Conservation (phyloP, 1,140 invertebrate genomes). For the Hestina assimilis region DNA sequence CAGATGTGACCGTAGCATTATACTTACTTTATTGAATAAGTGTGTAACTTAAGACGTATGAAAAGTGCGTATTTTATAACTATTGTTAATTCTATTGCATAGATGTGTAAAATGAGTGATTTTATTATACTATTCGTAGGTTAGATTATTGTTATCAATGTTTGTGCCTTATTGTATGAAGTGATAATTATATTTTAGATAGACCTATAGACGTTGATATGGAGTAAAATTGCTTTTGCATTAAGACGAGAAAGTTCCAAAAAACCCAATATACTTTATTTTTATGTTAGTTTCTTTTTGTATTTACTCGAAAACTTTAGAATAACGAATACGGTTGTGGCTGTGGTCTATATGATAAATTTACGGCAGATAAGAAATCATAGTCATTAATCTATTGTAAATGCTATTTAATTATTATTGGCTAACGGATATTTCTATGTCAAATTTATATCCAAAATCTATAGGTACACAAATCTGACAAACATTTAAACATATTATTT, state of each 20-base stretch:
- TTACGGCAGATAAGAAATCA: conserved; percentile 60
- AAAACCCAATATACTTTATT: conserved; percentile 37
- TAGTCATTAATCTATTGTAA: conserved; percentile 42
- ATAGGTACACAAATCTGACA: neutral
- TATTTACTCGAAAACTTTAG: conserved; percentile 34
- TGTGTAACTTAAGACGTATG: conserved; percentile 2
- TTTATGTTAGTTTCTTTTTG: conserved; percentile 31
- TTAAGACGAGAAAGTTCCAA: conserved; percentile 39
- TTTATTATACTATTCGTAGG: conserved; percentile 31
- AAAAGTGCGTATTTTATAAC: conserved; percentile 47
- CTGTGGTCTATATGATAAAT: conserved; percentile 61
- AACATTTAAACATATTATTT: neutral
- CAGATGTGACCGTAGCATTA: conserved; percentile 1
- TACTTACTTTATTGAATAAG: neutral
- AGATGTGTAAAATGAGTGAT: conserved; percentile 40
- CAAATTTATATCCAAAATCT: neutral
- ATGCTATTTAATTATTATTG: neutral
- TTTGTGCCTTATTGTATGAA: conserved; percentile 65
- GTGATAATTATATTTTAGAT: conserved; percentile 41
- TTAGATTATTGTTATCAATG: conserved; percentile 36
- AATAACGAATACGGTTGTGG: conserved; percentile 59
- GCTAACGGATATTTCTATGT: neutral
- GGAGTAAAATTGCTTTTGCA: neutral
- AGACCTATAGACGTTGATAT: conserved; percentile 17
- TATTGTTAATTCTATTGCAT: conserved; percentile 39